Percentiles rank a stretch among this genome's conserved stretches.
phyloP scores from a whole-genome alignment of 2,797 vertebrate species.

The Malacoraja senta region DNA sequence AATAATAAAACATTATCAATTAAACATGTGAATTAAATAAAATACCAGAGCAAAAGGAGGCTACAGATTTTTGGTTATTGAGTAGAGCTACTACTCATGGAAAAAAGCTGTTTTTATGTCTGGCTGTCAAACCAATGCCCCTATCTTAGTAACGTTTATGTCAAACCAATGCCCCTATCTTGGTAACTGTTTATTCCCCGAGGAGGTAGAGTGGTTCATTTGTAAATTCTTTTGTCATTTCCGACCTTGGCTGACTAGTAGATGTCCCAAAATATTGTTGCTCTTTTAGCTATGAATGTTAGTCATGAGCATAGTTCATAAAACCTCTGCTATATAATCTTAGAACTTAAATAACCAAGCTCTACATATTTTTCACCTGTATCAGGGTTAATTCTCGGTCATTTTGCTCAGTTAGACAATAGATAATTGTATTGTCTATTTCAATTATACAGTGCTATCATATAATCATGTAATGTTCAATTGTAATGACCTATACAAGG shows the following conservation, averaged over 20 bases:
- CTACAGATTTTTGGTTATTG: no score
- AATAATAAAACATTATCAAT: no score
- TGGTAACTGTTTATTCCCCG: not conserved
- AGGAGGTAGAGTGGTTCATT: not conserved
- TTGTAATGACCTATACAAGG: not conserved
- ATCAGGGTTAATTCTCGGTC: not conserved
- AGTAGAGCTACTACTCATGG: no score
- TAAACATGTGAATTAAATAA: no score
- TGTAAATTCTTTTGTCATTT: not conserved
- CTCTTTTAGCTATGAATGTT: not conserved
- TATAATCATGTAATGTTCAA: no score
- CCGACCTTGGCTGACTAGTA: not conserved
- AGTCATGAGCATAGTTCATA: not conserved
- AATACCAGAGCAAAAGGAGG: no score
- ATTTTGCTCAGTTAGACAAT: not conserved
- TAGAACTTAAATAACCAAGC: not conserved
- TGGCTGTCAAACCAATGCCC: no score
- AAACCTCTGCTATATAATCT: not conserved
- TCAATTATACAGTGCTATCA: no score
- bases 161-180: not conserved
- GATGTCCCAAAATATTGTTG: not conserved
- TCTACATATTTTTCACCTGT: not conserved
- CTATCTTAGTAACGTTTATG: not conserved
- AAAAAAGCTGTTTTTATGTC: no score
- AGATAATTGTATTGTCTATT: no score